Percentiles rank a stretch among this genome's conserved stretches.
Evolutionary conservation across 1,140 invertebrate genomes (phyloP).

Genomic region (Drosophila baimaii): DNA sequence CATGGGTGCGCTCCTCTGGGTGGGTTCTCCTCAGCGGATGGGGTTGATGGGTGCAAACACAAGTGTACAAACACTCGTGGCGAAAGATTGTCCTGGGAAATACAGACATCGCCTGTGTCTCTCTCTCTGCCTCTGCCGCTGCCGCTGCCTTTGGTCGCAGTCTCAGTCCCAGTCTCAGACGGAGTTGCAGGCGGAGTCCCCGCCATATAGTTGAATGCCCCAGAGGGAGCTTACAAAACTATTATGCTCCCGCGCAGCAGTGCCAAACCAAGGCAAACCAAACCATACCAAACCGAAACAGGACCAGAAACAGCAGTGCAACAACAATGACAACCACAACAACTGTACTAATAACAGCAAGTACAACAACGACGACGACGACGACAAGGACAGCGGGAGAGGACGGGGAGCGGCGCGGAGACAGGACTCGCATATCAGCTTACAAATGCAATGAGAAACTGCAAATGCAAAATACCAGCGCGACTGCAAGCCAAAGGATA

Average conservation of each 20-base stretch:
- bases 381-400: conserved; percentile 20
- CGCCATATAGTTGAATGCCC: conserved; percentile 75
- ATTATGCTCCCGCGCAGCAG: conserved; percentile 73
- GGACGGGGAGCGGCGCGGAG: conserved; percentile 14
- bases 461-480: conserved; percentile 75
- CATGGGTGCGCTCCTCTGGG: conserved; percentile 9
- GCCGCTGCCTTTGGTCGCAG: no score
- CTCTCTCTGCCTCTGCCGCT: no score
- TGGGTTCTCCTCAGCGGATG: not conserved
- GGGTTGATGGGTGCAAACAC: conserved; percentile 39
- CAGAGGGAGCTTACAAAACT: conserved; percentile 81
- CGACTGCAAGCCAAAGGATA: conserved; percentile 44
- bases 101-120: conserved; percentile 72
- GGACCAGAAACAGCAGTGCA: conserved; percentile 33
- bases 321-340: conserved; percentile 52
- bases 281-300: conserved; percentile 30
- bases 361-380: conserved; percentile 56
- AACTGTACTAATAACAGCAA: conserved; percentile 76
- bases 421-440: conserved; percentile 49
- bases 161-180: not conserved
- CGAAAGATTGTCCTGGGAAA: conserved; percentile 81
- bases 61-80: conserved; percentile 75
- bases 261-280: conserved; percentile 61
- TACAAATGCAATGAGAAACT: conserved; percentile 70
- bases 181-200: conserved; percentile 32